Percentiles rank a stretch among this genome's conserved stretches.
These are phyloP conservation scores for Vireo griseus DNA, from an alignment of 2,797 vertebrate species.

Conservation along the genomic window DNA sequence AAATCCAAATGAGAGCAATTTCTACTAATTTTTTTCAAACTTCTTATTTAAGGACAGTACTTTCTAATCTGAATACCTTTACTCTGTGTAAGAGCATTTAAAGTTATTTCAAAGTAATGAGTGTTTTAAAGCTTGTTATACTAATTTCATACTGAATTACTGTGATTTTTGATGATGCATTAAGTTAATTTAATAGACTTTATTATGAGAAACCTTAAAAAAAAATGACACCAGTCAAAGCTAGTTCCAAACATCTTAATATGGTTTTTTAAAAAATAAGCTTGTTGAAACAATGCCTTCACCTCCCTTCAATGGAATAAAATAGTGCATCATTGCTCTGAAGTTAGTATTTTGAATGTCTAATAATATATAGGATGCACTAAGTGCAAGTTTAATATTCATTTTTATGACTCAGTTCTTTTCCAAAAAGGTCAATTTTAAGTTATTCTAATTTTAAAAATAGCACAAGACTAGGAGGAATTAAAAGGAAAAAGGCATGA, in stretches of 20 bases:
- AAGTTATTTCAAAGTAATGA: conserved; percentile 3
- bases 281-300: neutral
- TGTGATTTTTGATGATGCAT: neutral
- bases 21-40: neutral
- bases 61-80: neutral
- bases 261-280: neutral
- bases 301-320: neutral
- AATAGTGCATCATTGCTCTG: neutral
- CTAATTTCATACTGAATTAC: conserved; percentile 10
- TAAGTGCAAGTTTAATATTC: neutral
- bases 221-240: neutral
- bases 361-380: neutral
- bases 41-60: conserved; percentile 21
- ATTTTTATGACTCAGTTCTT: neutral
- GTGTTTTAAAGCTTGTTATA: conserved; percentile 21
- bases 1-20: neutral
- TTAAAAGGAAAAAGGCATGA: neutral
- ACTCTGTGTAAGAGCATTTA: neutral
- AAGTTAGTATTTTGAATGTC: neutral
- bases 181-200: conserved; percentile 25
- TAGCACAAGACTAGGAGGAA: neutral
- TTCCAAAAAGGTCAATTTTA: neutral
- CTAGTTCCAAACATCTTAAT: neutral
- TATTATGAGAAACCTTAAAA: neutral
- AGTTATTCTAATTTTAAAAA: neutral